Conservation (phyloP, 2,888 invertebrate genomes). For the Melanotus villosus region DNA sequence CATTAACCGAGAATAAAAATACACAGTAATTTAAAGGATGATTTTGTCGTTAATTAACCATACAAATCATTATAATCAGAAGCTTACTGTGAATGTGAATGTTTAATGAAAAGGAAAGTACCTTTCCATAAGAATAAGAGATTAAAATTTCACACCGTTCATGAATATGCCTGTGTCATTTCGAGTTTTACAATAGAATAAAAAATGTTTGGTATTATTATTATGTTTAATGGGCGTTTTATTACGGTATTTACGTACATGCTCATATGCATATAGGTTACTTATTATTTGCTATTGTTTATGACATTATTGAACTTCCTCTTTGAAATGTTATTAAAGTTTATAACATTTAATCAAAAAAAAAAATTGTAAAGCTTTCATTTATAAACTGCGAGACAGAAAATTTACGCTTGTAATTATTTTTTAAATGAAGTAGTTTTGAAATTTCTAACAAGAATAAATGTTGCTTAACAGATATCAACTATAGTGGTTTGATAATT, state of each 20-base stretch:
- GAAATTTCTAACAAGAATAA: too few relatives aligned
- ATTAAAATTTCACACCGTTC: conserved; percentile 22
- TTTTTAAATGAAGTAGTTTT: too few relatives aligned
- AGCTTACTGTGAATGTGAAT: conserved; percentile 2
- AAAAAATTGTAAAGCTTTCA: too few relatives aligned
- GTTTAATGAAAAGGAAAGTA: conserved; percentile 19
- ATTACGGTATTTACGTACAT: conserved; percentile 3
- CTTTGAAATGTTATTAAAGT: background rate
- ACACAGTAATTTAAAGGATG: background rate
- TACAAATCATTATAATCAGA: background rate
- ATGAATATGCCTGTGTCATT: conserved; percentile 26
- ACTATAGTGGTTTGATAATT: too few relatives aligned
- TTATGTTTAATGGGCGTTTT: conserved; percentile 4
- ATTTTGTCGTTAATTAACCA: background rate
- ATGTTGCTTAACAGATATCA: too few relatives aligned
- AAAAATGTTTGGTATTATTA: conserved; percentile 2
- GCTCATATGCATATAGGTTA: conserved; percentile 6
- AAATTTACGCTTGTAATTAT: too few relatives aligned
- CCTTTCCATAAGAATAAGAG: conserved; percentile 7
- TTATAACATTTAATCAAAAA: background rate
- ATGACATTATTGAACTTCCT: background rate
- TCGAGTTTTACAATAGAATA: conserved; percentile 1
- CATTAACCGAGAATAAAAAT: background rate
- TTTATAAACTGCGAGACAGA: too few relatives aligned
- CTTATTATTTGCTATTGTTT: background rate